Conservation (phyloP, 2,113 vertebrate species). For the Tursiops truncatus region DNA sequence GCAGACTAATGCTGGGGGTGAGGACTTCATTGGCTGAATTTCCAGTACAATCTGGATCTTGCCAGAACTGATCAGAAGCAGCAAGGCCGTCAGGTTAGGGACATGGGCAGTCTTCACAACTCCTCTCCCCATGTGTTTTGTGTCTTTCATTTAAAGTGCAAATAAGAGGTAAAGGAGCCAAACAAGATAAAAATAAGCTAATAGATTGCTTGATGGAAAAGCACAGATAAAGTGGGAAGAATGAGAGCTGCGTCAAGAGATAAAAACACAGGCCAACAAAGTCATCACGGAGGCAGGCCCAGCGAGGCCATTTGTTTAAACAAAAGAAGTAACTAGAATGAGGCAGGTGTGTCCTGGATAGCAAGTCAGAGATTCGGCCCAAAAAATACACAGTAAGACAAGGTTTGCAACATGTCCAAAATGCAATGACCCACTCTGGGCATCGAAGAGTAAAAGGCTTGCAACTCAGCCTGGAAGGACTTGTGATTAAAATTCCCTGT, state of each 20-base stretch:
- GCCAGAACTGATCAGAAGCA: background rate
- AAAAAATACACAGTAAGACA: background rate
- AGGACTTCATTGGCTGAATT: background rate
- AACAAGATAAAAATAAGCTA: conserved; percentile 42
- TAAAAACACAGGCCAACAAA: background rate
- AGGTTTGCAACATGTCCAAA: background rate
- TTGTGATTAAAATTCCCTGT: background rate
- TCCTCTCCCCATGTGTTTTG: rapidly evolving
- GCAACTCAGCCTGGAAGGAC: rapidly evolving
- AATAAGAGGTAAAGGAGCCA: background rate
- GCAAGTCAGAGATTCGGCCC: background rate
- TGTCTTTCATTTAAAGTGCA: background rate
- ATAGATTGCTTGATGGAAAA: background rate
- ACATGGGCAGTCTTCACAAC: rapidly evolving
- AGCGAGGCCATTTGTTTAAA: background rate
- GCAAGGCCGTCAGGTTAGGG: rapidly evolving
- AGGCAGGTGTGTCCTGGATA: background rate
- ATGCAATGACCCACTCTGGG: background rate
- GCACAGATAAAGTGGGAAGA: conserved; percentile 13
- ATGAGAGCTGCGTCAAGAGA: background rate
- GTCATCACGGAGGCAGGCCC: background rate
- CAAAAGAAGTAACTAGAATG: background rate
- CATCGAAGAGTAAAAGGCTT: too few species aligned
- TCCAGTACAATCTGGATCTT: background rate
- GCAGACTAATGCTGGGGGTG: rapidly evolving